Percentiles rank a stretch among this genome's conserved stretches.
Evolutionary conservation across 1,140 invertebrate species (phyloP).

Genomic region (Bombus sibiricus): DNA sequence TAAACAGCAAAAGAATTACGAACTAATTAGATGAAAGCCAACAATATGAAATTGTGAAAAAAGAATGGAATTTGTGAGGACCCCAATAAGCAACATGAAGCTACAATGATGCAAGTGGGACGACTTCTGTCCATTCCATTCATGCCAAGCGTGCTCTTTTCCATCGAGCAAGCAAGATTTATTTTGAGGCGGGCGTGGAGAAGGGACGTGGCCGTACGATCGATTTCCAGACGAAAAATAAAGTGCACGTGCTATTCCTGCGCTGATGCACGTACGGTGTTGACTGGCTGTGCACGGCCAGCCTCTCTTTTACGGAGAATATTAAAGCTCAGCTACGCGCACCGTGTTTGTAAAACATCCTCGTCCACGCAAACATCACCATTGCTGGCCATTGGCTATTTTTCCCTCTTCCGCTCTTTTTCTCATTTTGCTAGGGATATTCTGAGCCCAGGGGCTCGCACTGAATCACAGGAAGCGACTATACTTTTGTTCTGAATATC

Average conservation of each 20-base stretch:
- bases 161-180: conserved; percentile 49
- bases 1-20: not conserved
- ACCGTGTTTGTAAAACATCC: conserved; percentile 67
- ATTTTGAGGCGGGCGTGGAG: conserved; percentile 33
- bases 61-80: not conserved
- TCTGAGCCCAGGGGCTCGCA: conserved; percentile 23
- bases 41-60: not conserved
- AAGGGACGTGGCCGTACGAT: conserved; percentile 49
- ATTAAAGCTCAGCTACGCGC: conserved; percentile 58
- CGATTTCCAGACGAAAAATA: conserved; percentile 62
- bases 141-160: conserved; percentile 3
- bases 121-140: not conserved
- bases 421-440: conserved; percentile 29
- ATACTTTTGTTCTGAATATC: not conserved
- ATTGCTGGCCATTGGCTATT: conserved; percentile 42
- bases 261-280: conserved; percentile 60
- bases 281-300: conserved; percentile 50
- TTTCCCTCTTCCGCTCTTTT: conserved; percentile 28
- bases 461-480: conserved; percentile 13
- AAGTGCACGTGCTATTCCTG: conserved; percentile 66
- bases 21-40: not conserved
- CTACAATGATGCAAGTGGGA: not conserved
- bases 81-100: not conserved
- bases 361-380: conserved; percentile 58
- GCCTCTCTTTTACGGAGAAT: conserved; percentile 63